Evolutionary conservation across 2,113 vertebrate genomes (phyloP), one percentile per base, ranked within the genome.

Genomic region (Daubentonia madagascariensis): DNA sequence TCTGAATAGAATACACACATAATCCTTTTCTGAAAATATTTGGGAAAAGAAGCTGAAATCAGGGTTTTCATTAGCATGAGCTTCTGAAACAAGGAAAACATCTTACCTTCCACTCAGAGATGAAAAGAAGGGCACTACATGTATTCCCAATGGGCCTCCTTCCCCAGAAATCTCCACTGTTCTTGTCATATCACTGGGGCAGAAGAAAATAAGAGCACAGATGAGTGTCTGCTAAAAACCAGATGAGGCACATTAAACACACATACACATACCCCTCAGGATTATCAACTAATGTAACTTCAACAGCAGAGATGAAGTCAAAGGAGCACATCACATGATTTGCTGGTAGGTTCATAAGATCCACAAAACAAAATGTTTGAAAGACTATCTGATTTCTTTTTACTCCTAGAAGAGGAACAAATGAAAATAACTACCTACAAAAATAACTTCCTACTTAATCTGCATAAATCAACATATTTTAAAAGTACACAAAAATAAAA

Each of bases 31-130:
- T 1, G 16, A 81, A 88, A 93, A 94, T 95, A 87, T 97, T 81
- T 97, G 40, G 59, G 93, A 48, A 94, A 91, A 92, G 48, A 95
- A 88, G 5, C 10, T 86, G 28, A 75, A 28, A 7, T 73, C 5
- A 96, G 73, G 63, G 54, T 16, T 98, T 98, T 93, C 83, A 96
- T 89, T 96, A 94, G 48, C 11, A 30, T 5, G 81, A 9, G 68
- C 79, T 61, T 93, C 5, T 93, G 52, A 63, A 94, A 95, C 2
- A 61, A 83, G 92, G 40, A 97, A 96, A 96, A 93, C 90, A 92
- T 9, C 99, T 99, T 98, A 99, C 99, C 99, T 99, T 99, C 99
- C 99, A 98, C 99, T 99, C 97, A 99, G 98, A 30, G 99, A 99
- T 73, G 99, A 99, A 98, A 99, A 99, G 98, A 99, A 99, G 30